These are phyloP conservation scores for Pentamera pediparva DNA, from an alignment of 53 echinoderm and acorn worm genomes.

Conservation along the genomic window DNA sequence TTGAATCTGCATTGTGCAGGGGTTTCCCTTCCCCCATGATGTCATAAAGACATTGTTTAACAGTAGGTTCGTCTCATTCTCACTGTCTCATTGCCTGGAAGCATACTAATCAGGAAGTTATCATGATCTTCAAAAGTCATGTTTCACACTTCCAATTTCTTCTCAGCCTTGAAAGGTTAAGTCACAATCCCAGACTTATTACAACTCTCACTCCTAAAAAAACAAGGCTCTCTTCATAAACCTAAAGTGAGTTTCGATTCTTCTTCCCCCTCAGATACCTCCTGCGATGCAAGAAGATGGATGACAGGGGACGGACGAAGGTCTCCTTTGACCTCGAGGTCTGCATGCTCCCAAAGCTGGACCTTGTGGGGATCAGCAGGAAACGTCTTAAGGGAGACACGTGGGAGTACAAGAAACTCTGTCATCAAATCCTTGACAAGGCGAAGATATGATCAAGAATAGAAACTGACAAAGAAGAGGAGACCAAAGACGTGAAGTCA, in stretches of 20 bases:
- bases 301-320: constrained; percentile 75
- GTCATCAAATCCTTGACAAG: constrained; percentile 67
- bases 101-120: too few relatives aligned
- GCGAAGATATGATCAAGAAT: constrained; percentile 18
- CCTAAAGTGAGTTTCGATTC: not conserved
- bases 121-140: too few relatives aligned
- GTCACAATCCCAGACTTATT: not conserved
- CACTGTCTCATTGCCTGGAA: too few relatives aligned
- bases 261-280: constrained; percentile 58
- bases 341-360: constrained; percentile 90
- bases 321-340: constrained; percentile 97
- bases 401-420: constrained; percentile 91
- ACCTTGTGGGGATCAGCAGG: constrained; percentile 85
- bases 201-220: not conserved
- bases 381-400: constrained; percentile 94
- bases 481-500: not conserved
- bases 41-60: too few relatives aligned
- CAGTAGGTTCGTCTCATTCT: too few relatives aligned
- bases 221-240: not conserved
- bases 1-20: too few relatives aligned
- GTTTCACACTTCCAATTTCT: too few relatives aligned
- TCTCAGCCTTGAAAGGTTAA: not conserved
- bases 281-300: constrained; percentile 92
- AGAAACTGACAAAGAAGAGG: not conserved
- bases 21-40: too few relatives aligned